Evolutionary conservation across 35 echinoderm and acorn worm genomes (phyloP).

Genomic region (Ophioderma brevispina): DNA sequence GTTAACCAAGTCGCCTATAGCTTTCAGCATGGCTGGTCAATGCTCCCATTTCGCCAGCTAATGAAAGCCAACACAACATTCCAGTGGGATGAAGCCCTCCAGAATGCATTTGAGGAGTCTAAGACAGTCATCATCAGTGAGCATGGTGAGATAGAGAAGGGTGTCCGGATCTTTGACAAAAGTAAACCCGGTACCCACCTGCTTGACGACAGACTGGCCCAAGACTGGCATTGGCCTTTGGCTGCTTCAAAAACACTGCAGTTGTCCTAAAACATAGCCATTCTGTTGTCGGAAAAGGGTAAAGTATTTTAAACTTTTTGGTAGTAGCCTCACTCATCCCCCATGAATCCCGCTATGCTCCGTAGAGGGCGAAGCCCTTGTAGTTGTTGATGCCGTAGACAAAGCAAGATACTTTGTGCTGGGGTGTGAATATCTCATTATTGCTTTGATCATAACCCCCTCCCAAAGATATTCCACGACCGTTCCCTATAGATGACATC

Average conservation of each 20-base stretch:
- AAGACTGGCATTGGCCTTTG: slow-evolving; percentile 34
- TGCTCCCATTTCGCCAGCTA: slow-evolving; percentile 33
- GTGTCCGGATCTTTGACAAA: slow-evolving; percentile 34
- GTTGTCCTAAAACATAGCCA: not conserved
- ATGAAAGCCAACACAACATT: slow-evolving; percentile 18
- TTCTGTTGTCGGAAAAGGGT: not conserved
- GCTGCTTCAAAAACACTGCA: not conserved
- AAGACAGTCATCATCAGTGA: not conserved
- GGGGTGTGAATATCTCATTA: slow-evolving; percentile 50
- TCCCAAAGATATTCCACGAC: slow-evolving; percentile 44
- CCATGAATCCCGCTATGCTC: slow-evolving; percentile 53
- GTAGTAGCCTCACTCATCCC: slow-evolving; percentile 16
- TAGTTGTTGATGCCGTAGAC: slow-evolving; percentile 17
- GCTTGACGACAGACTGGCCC: slow-evolving; percentile 9
- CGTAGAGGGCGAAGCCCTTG: slow-evolving; percentile 60
- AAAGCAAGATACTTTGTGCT: slow-evolving; percentile 37
- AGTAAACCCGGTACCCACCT: slow-evolving; percentile 31
- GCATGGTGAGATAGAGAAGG: slow-evolving; percentile 27
- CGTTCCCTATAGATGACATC: slow-evolving; percentile 50
- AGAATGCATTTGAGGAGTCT: not conserved
- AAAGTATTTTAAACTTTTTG: slow-evolving; percentile 43
- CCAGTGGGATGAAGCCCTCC: slow-evolving; percentile 16
- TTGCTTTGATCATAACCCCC: slow-evolving; percentile 66
- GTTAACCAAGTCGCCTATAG: slow-evolving; percentile 43
- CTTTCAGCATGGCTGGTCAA: slow-evolving; percentile 18